Base-by-base conservation (phyloP, 1,140 invertebrate species). In the Heliconius himera region DNA sequence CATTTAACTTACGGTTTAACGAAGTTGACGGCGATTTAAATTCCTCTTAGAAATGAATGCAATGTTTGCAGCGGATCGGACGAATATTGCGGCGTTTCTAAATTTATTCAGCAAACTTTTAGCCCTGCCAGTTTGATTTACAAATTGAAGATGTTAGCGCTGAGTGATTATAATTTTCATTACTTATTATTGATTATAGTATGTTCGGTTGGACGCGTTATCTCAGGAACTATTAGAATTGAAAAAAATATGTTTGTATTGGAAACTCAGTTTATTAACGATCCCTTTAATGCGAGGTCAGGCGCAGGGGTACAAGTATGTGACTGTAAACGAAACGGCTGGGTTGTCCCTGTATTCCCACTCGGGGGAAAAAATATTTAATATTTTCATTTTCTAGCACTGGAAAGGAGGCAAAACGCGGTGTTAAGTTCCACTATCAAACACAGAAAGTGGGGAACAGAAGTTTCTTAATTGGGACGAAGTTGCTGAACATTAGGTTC, bases 31-130 rank as follows among this genome's bases (percentile, higher is more conserved):
- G 38, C 74, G 66, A 38, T 66, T 76, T 76, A 41, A 76, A 70
- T 70, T 76, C 56, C 54, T 76, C 74, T 76, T 26, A 11, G 54
- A 76, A 76, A 76, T 76, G 56, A 76, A 76, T 76, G 74, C 74
- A 76, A 22, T 76, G 74, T 76, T 76, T 76, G 74, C 74, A 66
- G 66, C 38, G 74, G 66, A 76, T 76, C 54, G 54, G 22, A 22
- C 74, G 56, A 76, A 76, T 41, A 76, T 60, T 76, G 74, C 74
- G 56, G 74, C 33, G 56, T 9, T 76, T 16, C 33, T 29, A 70
- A 76, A 76, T 76, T 76, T 70, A 70, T 76, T 76, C 74, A 41
- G 29, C 74, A 51, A 76, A 76, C 56, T 76, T 66, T 46, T 70
- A 66, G 54, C 54, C 8, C 8, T 56, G 54, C n/a, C 8, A 56